These are phyloP conservation scores for Delphinus delphis DNA, from an alignment of 2,113 vertebrate genomes.

Conservation along the genomic window DNA sequence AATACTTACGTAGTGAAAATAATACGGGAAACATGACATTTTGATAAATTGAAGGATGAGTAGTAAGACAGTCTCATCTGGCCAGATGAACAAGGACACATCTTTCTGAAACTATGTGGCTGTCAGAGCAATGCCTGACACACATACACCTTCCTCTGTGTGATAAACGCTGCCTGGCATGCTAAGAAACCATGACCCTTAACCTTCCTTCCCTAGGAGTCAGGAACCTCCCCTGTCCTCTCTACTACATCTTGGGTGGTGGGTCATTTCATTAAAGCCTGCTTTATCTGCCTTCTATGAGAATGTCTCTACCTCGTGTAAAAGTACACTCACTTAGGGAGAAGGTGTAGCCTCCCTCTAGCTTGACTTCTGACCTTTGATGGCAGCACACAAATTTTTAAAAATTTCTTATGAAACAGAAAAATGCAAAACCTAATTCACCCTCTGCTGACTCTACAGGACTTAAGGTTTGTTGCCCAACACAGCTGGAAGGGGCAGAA, in stretches of 20 bases:
- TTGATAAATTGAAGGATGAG: background rate
- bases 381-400: background rate
- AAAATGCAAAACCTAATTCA: background rate
- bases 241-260: background rate
- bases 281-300: background rate
- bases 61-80: background rate
- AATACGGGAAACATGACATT: background rate
- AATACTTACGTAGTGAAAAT: background rate
- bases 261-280: background rate
- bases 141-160: background rate
- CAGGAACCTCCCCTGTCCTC: background rate
- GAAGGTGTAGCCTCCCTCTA: background rate
- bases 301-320: background rate
- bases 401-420: background rate
- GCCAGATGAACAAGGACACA: background rate
- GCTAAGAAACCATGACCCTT: background rate
- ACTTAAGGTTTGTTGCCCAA: background rate
- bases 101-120: background rate
- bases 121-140: background rate
- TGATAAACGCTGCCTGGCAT: background rate
- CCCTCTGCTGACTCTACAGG: background rate
- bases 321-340: background rate
- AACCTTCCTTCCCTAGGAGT: background rate
- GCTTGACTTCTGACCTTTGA: background rate
- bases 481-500: background rate